These are phyloP conservation scores for Misgurnus mizolepis DNA, from an alignment of 2,113 vertebrate species.

Conservation along the genomic window DNA sequence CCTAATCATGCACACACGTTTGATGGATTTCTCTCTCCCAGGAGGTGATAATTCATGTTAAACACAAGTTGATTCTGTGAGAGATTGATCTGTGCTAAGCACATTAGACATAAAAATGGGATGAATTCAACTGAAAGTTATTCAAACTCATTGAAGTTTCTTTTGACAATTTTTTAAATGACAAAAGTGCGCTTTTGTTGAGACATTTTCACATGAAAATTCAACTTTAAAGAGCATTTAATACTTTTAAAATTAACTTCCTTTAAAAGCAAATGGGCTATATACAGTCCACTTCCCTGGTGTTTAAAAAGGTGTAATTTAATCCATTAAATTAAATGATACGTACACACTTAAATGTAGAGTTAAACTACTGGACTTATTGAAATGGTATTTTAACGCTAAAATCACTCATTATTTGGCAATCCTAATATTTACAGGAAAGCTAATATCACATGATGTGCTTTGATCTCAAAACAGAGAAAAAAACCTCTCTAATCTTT, in stretches of 20 bases:
- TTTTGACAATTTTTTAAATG: too few relatives aligned
- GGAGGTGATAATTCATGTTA: slow-evolving; percentile 38
- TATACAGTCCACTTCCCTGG: neutral
- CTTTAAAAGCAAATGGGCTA: neutral
- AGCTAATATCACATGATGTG: neutral
- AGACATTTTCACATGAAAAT: neutral
- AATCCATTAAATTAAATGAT: neutral
- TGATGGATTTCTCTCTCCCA: slow-evolving; percentile 40
- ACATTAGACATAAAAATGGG: slow-evolving; percentile 12
- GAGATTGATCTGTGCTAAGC: slow-evolving; percentile 16
- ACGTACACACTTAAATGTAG: neutral
- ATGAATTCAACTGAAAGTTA: neutral
- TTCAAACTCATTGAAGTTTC: neutral
- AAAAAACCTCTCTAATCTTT: slow-evolving; percentile 1
- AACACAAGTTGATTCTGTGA: slow-evolving; percentile 15
- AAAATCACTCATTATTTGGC: slow-evolving; percentile 1
- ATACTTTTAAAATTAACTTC: neutral
- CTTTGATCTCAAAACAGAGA: neutral
- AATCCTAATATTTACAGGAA: slow-evolving; percentile 22
- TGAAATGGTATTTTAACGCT: neutral
- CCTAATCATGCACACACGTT: slow-evolving; percentile 29
- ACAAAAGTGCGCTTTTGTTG: too few relatives aligned
- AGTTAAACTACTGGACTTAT: too few relatives aligned
- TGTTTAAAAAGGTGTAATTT: neutral
- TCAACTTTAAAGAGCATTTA: neutral